Conservation (phyloP, 2,888 invertebrate species). For the Atrina japonica region DNA sequence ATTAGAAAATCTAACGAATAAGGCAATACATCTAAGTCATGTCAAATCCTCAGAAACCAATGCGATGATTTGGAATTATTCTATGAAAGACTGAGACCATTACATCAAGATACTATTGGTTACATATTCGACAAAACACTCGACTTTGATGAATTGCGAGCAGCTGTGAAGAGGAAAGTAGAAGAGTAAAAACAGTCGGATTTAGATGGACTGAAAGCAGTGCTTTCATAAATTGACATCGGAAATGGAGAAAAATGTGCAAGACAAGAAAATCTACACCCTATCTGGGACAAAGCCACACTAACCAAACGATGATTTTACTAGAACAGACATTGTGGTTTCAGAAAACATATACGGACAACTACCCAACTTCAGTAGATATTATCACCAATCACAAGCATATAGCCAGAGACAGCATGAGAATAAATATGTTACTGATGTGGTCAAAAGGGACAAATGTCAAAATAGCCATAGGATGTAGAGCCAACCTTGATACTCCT, state of each 20-base stretch:
- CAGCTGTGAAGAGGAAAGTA: neutral
- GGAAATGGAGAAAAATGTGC: neutral
- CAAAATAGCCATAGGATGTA: slow-evolving; percentile 16
- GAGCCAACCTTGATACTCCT: neutral
- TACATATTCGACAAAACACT: slow-evolving; percentile 3
- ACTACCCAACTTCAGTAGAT: neutral
- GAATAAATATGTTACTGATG: slow-evolving; percentile 1
- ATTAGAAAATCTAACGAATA: slow-evolving; percentile 10
- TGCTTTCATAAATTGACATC: slow-evolving; percentile 11
- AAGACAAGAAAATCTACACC: neutral
- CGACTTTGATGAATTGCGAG: slow-evolving; percentile 8
- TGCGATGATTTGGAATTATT: neutral
- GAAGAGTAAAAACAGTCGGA: neutral
- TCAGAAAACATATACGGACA: neutral
- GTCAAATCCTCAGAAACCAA: neutral
- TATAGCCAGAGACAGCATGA: neutral
- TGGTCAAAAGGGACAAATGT: neutral
- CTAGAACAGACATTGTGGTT: neutral
- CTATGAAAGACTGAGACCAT: neutral
- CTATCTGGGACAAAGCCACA: neutral
- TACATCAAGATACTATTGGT: neutral
- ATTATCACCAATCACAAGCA: neutral
- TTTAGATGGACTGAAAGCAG: slow-evolving; percentile 3
- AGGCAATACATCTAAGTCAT: slow-evolving; percentile 9
- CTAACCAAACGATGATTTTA: neutral